Evolutionary conservation across 1,140 invertebrate species (phyloP), one percentile per base, ranked within the genome.

Genomic region (Zaprionus tsacasi): DNA sequence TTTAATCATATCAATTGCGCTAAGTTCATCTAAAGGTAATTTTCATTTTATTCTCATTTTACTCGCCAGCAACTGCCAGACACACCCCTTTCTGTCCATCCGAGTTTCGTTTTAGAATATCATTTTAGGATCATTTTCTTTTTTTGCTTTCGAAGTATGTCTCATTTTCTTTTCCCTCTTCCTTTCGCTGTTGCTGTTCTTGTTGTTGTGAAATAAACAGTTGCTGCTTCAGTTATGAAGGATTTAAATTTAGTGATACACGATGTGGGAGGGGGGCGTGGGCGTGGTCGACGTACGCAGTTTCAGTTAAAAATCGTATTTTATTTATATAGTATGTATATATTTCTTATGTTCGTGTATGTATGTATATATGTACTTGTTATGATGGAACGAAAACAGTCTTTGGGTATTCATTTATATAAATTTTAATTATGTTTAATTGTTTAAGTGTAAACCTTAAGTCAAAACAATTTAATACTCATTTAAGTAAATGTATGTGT

Each of bases 381-480:
- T 90, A 91, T 92, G 91, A 91, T 92, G 91, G 91, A 92, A 92
- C 91, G 91, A 92, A 92, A 92, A 92, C 91, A 92, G 91, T 92
- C 91, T 92, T 92, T 92, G 91, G 91, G 91, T 92, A 92, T 91
- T 92, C 82, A 86, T 92, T 91, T 90, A 78, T 88, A 68, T 83
- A 81, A 81, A 69, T 72, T 88, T 89, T 90, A 85, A 81, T 88
- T 82, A 66, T 85, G 66, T 78, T 76, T 78, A 73, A 81, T 72
- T 57, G 60, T 70, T 71, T 79, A 85, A 65, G 80, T 70, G 36
- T 75, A 65, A 65, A 59, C 68, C 78, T 78, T 82, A 79, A 87
- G 68, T 48, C n/a, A 73, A 66, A 69, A 54, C 27, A 70, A 72
- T 56, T 60, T 74, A 81, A 85, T 59, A 43, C 55, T 71, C 43